Evolutionary conservation across 2,888 invertebrate genomes (phyloP), one percentile per base, ranked within the genome.

Genomic region (Biston stratarius): DNA sequence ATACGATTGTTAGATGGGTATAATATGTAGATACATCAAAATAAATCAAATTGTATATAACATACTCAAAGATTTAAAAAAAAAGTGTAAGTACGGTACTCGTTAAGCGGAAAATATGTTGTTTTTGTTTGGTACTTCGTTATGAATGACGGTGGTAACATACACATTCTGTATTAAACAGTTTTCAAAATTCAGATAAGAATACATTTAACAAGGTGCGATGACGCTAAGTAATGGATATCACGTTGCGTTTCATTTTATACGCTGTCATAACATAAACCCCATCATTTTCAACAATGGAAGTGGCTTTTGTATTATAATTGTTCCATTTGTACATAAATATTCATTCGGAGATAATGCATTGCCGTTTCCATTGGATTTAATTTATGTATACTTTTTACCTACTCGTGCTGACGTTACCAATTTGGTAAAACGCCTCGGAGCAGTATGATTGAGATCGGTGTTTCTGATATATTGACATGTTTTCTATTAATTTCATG

Each of bases 401-500:
- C 14, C 38, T 38, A 38, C 38, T 38, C 33, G 5, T 7, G n/a
- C n/a, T n/a, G 11, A 15, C 11, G 48, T 34, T 48, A 45, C 5
- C 57, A 34, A 38, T 48, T 58, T 49, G 24, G 40, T n/a, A 6
- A 59, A 59, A 59, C 49, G 40, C 24, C 49, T 38, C 10, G 8
- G 40, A 40, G 40, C 49, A 14, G 15, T 59, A 36, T 49, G 49
- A 59, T 42, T 42, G 49, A 48, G 42, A 49, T 24, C 64, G 52
- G 58, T 60, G 65, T 60, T 48, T 53, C 55, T 59, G 52, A 64
- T 55, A 55, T 60, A 12, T 55, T 55, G 65, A 65, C 60, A 60
- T 60, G 14, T 36, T 60, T 60, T 60, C 49, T 64, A 64, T 64
- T 55, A 60, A 64, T 48, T 57, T 40, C n/a, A 5, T 48, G 42